These are phyloP conservation scores for Steinernema khuongi DNA, from an alignment of 1,140 invertebrate species.

Conservation along the genomic window DNA sequence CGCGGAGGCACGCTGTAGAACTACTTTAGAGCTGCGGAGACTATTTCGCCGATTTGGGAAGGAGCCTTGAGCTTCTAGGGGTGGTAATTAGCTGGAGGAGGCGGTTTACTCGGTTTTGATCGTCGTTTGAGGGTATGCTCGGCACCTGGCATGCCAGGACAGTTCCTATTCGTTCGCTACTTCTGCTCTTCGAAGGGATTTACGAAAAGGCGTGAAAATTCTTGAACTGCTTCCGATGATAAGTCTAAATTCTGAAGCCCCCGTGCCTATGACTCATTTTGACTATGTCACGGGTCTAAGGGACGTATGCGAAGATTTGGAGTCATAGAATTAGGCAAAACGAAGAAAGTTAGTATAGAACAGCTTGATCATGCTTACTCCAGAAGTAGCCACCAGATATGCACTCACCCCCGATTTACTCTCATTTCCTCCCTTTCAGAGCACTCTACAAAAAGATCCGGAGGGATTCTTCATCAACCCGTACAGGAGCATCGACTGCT, in stretches of 20 bases:
- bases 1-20: slow-evolving; percentile 9
- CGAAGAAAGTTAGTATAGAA: background rate
- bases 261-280: background rate
- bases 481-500: background rate
- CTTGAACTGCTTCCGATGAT: background rate
- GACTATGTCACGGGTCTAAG: too few relatives aligned
- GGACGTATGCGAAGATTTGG: too few relatives aligned
- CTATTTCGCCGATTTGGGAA: too few relatives aligned
- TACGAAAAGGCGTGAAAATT: background rate
- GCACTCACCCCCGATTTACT: background rate
- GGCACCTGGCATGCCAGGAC: too few relatives aligned
- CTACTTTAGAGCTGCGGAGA: background rate
- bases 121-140: too few relatives aligned
- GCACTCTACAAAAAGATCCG: background rate
- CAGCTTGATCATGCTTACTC: background rate
- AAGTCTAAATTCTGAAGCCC: too few relatives aligned
- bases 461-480: background rate
- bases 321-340: slow-evolving; percentile 22
- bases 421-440: background rate
- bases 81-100: too few relatives aligned
- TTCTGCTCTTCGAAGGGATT: background rate
- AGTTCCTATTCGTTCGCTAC: too few relatives aligned
- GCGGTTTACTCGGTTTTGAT: too few relatives aligned
- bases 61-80: too few relatives aligned
- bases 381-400: background rate